Base-by-base conservation (phyloP, 1,140 invertebrate species). In the Zaprionus gabonicus region DNA sequence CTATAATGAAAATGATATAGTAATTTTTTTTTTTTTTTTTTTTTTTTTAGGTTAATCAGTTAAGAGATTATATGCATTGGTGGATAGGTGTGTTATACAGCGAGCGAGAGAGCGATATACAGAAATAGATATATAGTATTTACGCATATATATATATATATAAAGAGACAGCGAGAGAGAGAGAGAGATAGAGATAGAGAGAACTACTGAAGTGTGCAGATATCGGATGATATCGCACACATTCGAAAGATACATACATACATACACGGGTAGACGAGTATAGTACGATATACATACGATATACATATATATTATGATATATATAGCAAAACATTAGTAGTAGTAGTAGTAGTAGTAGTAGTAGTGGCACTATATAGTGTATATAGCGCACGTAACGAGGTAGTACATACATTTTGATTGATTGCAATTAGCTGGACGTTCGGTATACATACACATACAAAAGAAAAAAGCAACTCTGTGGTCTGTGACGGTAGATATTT, bases 381-480 rank as follows among this genome's bases (percentile, higher is more conserved):
- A 51, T 51, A 51, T 51, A 17, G 23, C 25, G 27, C 49, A 62
- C n/a, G n/a, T 49, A 58, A 36, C 55, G 36, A 65, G 49, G 23
- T 38, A 55, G 31, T 66, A 66, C 15, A 53, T 62, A 36, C 38
- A 44, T 23, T 46, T 46, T n/a, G 13, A 6, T 41, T 3, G 41
- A 28, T 59, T 38, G 38, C 31, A 53, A 31, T 63, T 56, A 38
- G 59, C 34, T 41, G 53, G 15, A 62, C 23, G 46, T 56, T 65
- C 60, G 74, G 70, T 83, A 87, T 83, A 81, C 80, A 88, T 86
- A 86, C 82, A 74, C 86, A 82, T 82, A 85, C 80, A 85, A 86
- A 86, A 87, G 80, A 84, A 90, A 88, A 88, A 88, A 88, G 81
- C 85, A 88, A 88, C 85, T 90, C 71, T 84, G 73, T 78, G 83